Conservation (phyloP, 2,797 vertebrate species). For the Fistularia tabacaria region DNA sequence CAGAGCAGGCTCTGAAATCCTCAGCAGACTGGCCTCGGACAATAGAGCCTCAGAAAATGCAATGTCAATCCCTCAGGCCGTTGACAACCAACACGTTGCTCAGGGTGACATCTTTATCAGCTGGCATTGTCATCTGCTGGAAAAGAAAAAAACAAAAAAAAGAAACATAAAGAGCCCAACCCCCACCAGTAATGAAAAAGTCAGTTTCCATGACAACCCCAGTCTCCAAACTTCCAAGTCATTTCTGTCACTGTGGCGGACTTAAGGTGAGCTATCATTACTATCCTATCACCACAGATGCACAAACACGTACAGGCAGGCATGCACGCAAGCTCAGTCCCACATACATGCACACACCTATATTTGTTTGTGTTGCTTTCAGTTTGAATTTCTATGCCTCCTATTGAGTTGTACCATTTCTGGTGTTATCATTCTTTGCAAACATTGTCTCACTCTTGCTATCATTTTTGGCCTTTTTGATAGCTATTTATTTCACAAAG, state of each 20-base stretch:
- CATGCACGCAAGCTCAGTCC: neutral
- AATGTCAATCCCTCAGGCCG: slow-evolving; percentile 33
- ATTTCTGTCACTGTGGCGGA: slow-evolving; percentile 54
- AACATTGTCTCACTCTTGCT: slow-evolving; percentile 12
- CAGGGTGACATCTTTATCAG: slow-evolving; percentile 64
- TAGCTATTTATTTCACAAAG: slow-evolving; percentile 52
- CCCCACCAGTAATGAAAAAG: slow-evolving; percentile 40
- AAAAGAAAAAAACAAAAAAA: slow-evolving; percentile 39
- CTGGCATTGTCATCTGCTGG: slow-evolving; percentile 47
- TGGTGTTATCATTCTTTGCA: slow-evolving; percentile 32
- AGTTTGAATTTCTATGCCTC: slow-evolving; percentile 28
- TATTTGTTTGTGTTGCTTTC: slow-evolving; percentile 24
- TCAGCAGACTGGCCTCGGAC: slow-evolving; percentile 32
- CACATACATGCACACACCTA: slow-evolving; percentile 20
- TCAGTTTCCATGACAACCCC: slow-evolving; percentile 69
- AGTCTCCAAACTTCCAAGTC: slow-evolving; percentile 56
- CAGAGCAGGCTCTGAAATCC: slow-evolving; percentile 33
- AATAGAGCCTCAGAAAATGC: slow-evolving; percentile 25
- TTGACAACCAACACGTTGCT: slow-evolving; percentile 54
- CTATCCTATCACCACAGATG: slow-evolving; percentile 1
- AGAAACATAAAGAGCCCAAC: slow-evolving; percentile 39
- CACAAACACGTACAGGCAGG: too few relatives aligned
- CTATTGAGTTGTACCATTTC: slow-evolving; percentile 41
- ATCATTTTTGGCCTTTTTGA: slow-evolving; percentile 41
- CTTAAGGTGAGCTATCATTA: slow-evolving; percentile 57